Evolutionary conservation across 2,888 invertebrate species (phyloP).

Genomic region (Tetheella fluctuosa): DNA sequence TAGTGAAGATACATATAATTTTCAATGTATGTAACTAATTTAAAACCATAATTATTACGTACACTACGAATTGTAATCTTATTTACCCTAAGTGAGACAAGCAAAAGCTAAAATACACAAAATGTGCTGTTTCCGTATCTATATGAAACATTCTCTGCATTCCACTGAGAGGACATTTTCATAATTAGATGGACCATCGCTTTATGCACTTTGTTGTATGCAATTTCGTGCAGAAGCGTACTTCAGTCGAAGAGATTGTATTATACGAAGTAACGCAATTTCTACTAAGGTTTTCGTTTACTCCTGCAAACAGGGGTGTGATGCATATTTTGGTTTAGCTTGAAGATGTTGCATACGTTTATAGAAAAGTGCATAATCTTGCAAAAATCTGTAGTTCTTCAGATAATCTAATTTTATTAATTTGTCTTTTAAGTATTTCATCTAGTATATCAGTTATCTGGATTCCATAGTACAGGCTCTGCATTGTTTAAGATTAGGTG

Average conservation of each 20-base stretch:
- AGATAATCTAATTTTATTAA: too few species aligned
- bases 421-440: too few species aligned
- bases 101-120: not conserved
- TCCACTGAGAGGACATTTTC: slow-evolving; percentile 22
- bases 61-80: not conserved
- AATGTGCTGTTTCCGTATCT: not conserved
- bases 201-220: slow-evolving; percentile 28
- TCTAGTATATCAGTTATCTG: too few species aligned
- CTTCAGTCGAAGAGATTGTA: not conserved
- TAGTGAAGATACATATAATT: too few species aligned
- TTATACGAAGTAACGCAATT: not conserved
- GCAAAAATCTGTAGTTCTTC: too few species aligned
- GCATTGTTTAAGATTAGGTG: too few species aligned
- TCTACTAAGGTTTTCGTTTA: not conserved
- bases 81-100: not conserved
- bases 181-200: slow-evolving; percentile 33
- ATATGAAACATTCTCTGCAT: not conserved
- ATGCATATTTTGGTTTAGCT: not conserved
- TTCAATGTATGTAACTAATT: not conserved
- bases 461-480: too few species aligned
- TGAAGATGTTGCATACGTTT: not conserved
- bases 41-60: too few species aligned
- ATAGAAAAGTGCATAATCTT: too few species aligned
- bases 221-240: slow-evolving; percentile 6
- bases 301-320: not conserved